Evolutionary conservation across 2,797 vertebrate species (phyloP).

Genomic region (Pteropus rufus): DNA sequence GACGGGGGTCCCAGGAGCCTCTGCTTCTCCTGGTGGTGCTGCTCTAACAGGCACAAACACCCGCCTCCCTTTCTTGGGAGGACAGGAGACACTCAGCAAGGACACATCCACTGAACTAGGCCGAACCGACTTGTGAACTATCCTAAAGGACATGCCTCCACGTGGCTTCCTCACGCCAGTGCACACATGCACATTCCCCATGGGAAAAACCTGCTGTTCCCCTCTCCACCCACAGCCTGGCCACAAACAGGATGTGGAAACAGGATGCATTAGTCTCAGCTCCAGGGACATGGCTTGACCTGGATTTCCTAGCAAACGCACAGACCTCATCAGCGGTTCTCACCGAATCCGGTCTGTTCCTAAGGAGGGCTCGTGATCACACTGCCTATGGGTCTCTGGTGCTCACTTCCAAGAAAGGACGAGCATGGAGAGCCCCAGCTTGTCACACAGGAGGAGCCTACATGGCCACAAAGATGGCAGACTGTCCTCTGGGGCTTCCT

Average conservation of each 20-base stretch:
- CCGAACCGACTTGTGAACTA: accelerated
- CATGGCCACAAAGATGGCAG: accelerated
- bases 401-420: background rate
- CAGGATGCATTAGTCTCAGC: conserved; percentile 79
- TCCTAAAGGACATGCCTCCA: background rate
- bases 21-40: no score
- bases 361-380: background rate
- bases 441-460: background rate
- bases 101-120: background rate
- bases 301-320: conserved; percentile 82
- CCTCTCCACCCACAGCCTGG: conserved; percentile 39
- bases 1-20: accelerated
- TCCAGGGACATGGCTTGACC: conserved; percentile 76
- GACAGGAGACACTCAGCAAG: accelerated
- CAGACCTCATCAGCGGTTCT: conserved; percentile 71
- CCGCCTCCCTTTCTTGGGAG: background rate
- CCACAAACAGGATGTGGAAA: conserved; percentile 83
- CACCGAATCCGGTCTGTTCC: conserved; percentile 18
- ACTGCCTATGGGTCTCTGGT: background rate
- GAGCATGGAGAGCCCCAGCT: background rate
- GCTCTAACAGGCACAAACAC: accelerated
- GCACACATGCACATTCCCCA: conserved; percentile 47
- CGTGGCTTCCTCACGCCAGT: background rate
- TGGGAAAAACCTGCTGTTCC: conserved; percentile 47
- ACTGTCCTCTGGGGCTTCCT: background rate